These are phyloP conservation scores for Macaria notata DNA, from an alignment of 2,888 invertebrate genomes.

Conservation along the genomic window DNA sequence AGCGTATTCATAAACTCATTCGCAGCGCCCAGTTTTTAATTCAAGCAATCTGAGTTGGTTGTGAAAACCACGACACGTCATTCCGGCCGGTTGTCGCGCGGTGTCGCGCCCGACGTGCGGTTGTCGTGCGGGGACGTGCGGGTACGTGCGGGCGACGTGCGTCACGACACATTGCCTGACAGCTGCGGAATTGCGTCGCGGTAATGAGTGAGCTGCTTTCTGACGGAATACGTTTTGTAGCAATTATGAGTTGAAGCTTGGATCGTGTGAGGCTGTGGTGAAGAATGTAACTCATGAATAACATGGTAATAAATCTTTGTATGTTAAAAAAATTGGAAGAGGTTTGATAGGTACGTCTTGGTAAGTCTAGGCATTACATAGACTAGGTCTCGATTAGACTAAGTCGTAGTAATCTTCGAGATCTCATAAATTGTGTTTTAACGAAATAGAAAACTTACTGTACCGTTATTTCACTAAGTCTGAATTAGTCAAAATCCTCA, in stretches of 20 bases:
- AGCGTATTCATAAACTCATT: conserved; percentile 6
- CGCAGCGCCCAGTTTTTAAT: conserved; percentile 24
- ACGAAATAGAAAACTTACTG: no score
- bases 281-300: no score
- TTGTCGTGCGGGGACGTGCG: background rate
- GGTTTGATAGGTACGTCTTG: no score
- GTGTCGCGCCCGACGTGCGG: no score
- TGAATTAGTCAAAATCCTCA: no score
- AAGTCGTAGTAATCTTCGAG: no score
- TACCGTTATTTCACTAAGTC: no score
- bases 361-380: no score
- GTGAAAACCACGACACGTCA: conserved; percentile 32
- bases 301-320: no score
- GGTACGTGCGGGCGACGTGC: conserved; percentile 24
- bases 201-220: conserved; percentile 14
- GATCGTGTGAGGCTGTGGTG: background rate
- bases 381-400: no score
- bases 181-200: conserved; percentile 33
- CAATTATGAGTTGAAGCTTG: background rate
- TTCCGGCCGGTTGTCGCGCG: conserved; percentile 25
- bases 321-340: no score
- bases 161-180: conserved; percentile 32
- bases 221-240: background rate
- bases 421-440: no score
- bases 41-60: conserved; percentile 25